Evolutionary conservation across 1,140 invertebrate species (phyloP), one percentile per base, ranked within the genome.

Genomic region (Melipona quadrifasciata): DNA sequence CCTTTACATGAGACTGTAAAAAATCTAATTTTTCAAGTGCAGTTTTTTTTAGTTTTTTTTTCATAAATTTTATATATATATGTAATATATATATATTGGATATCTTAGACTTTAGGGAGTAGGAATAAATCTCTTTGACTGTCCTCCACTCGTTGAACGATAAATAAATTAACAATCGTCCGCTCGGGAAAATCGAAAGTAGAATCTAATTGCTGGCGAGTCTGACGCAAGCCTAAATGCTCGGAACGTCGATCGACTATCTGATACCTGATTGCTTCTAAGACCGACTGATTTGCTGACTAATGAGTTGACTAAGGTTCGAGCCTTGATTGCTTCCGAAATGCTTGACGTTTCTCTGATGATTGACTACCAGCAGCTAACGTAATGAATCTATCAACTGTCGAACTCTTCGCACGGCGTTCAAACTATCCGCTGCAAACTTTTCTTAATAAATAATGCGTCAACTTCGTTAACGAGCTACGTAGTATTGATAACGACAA

Each of bases 281-380:
- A 78, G 76, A 65, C 61, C 19, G 61, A 65, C 76, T 78, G 76
- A 78, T 78, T 78, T 67, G 76, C 76, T 78, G 76, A 78, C 76
- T 78, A 78, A 78, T 78, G 76, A 78, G 76, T 78, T 78, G 76
- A 78, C 76, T 78, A 65, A 65, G 61, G 61, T 61, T 53, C 5
- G 76, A 65, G n/a, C 16, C 76, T 78, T 78, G 76, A 78, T 78
- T 78, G 76, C 76, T 78, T 78, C 61, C 76, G 39, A 78, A 24
- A 47, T 65, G 16, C 47, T 67, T 67, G 39, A 78, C 61, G 76
- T 51, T 65, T 16, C 76, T 24, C 27, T 11, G 47, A 78, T 51
- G 61, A 67, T 31, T 57, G 53, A 75, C 19, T 78, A 11, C 27
- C 24, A 24, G 1, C 21, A 67, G 21, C 21, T 17, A 65, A 16